Conservation (phyloP, 2,113 vertebrate genomes). For the Eulemur macaco region DNA sequence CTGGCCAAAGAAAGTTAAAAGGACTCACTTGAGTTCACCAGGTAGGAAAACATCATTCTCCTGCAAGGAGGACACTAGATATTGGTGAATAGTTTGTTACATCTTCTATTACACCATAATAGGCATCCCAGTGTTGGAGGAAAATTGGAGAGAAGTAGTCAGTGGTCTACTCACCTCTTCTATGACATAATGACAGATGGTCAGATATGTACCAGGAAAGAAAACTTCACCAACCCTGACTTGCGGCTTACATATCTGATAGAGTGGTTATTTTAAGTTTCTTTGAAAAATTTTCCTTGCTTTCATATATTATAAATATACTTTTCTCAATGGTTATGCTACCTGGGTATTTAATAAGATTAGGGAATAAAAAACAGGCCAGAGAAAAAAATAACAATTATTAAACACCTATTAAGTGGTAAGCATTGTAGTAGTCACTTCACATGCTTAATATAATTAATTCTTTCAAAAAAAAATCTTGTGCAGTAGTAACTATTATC, state of each 20-base stretch:
- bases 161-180: neutral
- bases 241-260: neutral
- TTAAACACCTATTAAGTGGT: neutral
- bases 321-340: neutral
- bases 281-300: neutral
- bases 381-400: neutral
- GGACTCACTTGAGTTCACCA: neutral
- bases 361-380: neutral
- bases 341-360: neutral
- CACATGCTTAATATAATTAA: neutral
- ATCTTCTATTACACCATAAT: neutral
- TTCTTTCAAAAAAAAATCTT: neutral
- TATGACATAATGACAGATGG: neutral
- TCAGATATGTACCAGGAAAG: neutral
- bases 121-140: neutral
- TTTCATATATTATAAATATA: neutral
- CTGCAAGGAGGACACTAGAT: neutral
- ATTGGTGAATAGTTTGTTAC: neutral
- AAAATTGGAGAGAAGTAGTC: neutral
- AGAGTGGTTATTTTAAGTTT: neutral
- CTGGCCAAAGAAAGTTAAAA: neutral
- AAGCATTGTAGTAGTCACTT: neutral
- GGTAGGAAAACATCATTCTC: neutral
- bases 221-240: neutral
- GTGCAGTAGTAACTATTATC: neutral